Base-by-base conservation (phyloP, 1,140 invertebrate genomes). In the Spodoptera litura region DNA sequence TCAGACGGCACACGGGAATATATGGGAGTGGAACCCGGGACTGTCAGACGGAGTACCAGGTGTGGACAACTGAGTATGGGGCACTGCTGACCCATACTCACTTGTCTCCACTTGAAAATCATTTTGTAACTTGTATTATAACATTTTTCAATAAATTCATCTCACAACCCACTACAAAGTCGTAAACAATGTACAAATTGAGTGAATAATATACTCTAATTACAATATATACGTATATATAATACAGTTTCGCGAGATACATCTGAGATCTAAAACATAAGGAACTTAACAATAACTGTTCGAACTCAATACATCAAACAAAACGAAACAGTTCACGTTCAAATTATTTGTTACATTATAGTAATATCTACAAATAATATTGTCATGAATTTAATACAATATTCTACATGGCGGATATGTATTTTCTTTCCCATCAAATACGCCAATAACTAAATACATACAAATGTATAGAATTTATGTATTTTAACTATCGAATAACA, bases 91-190 rank as follows among this genome's bases (percentile, higher is more conserved):
- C 4, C 27, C 25, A 31, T 51, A 12, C 49, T 52, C 38, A 44
- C 38, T 44, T 44, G 9, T 10, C 38, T 35, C n/a, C 53, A 56
- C 53, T 56, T 56, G 5, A 20, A 56, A 15, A 56, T 4, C 55
- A 38, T 64, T 61, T 20, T 74, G 44, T 62, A 70, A 74, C 56
- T 74, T 76, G 73, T 76, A 76, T 72, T 56, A 72, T 76, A 74
- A 70, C 62, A 53, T 71, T 72, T 73, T 49, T 81, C 55, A 72
- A 83, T 88, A 87, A 86, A 88, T 88, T 89, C 85, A 87, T 89
- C 85, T 93, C 92, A 93, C 92, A 93, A 93, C 91, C 91, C 85
- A 82, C 91, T 89, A 92, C 88, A 78, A 83, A 81, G 74, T 81
- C 81, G 83, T 88, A 83, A 75, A 81, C 83, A 85, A 85, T 89